A percentile compares a stretch with the other conserved stretches of the same genome.
Evolutionary conservation across 2,888 invertebrate species (phyloP).

Genomic region (Drosophila formosana): DNA sequence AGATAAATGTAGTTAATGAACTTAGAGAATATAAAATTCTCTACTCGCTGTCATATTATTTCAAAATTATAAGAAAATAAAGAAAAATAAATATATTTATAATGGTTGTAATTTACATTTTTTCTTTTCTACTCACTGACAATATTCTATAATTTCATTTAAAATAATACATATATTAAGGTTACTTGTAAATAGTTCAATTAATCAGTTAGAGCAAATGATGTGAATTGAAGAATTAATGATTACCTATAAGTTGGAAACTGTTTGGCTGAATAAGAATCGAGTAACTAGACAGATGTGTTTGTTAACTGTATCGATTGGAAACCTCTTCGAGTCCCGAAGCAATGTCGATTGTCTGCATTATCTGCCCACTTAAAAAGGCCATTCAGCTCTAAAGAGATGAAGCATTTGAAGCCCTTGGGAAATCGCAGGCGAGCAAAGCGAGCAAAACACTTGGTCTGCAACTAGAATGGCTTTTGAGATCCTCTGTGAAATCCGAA

Average conservation of each 20-base stretch:
- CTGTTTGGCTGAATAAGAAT: neutral
- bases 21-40: too few species aligned
- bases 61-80: too few species aligned
- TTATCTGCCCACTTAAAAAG: neutral
- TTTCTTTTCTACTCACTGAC: neutral
- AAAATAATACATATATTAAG: too few species aligned
- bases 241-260: neutral
- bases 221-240: too few species aligned
- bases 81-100: too few species aligned
- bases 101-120: neutral
- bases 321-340: neutral
- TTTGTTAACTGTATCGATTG: neutral
- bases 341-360: neutral
- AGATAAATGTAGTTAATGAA: too few species aligned
- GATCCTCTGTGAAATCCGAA: neutral
- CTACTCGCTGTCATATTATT: too few species aligned
- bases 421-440: conserved; percentile 42
- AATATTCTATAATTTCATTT: too few species aligned
- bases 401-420: conserved; percentile 27
- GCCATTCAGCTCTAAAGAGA: neutral
- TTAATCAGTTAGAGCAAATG: too few species aligned
- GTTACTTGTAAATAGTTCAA: too few species aligned
- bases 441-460: conserved; percentile 37
- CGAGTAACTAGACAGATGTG: neutral
- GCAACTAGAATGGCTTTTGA: conserved; percentile 34